Evolutionary conservation across 2,888 invertebrate species (phyloP), one percentile per base, ranked within the genome.

Genomic region (Quadroppia sp.): DNA sequence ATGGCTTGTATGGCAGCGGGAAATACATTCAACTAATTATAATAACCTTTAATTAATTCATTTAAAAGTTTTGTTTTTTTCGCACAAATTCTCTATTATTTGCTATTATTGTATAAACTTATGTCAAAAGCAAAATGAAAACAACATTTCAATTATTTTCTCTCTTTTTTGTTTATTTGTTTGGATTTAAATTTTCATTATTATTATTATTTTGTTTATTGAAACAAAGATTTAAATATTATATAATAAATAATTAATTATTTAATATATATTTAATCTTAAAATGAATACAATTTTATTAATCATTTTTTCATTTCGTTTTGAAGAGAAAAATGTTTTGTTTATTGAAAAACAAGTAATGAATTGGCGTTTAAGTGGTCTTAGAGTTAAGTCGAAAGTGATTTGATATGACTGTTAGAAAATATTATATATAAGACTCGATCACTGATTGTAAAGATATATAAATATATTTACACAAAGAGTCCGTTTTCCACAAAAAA

Each of bases 361-460:
- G 20, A n/a, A n/a, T 48, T 48, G 17, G 6, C 15, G 48, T 4
- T 9, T 25, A 25, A 25, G n/a, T n/a, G n/a, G n/a, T n/a, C n/a
- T n/a, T n/a, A n/a, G n/a, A 61, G 11, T 64, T n/a, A 17, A 36
- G n/a, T 64, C 9, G 30, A 4, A 36, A 36, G 32, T 36, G 36
- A 64, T 23, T 30, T 64, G 64, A 64, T 59, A 50, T 50, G 50
- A 50, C 36, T 36, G 36, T 36, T 64, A 64, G 40, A 64, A 64
- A 64, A 64, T 23, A 23, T 59, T 28, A 23, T 25, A 15, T 15
- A 28, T 59, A 59, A 59, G 36, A 64, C 64, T 64, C 64, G 36
- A 36, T 64, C 64, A 64, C 64, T 40, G 64, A 36, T 36, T 64
- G 64, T 64, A 64, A 64, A 64, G 64, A 64, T 64, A 64, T n/a